These are phyloP conservation scores for Chrysocyon brachyurus DNA, from an alignment of 2,797 vertebrate genomes.

Conservation along the genomic window DNA sequence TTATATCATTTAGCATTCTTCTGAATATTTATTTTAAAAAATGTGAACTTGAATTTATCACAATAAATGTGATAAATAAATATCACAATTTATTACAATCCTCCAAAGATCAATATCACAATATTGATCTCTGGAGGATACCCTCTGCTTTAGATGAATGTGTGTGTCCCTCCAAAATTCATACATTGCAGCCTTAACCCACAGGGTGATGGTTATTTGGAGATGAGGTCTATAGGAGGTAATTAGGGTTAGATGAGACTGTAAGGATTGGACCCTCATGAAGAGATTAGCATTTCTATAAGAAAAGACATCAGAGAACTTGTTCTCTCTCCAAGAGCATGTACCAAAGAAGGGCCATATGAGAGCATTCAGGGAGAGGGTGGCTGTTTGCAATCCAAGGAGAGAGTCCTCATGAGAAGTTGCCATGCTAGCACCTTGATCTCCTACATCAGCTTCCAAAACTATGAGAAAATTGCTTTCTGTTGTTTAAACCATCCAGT, in stretches of 20 bases:
- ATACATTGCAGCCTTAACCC: neutral
- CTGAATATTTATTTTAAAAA: conserved; percentile 7
- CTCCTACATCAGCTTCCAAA: neutral
- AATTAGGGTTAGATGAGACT: neutral
- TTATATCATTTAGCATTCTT: conserved; percentile 14
- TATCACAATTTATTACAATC: too few species aligned
- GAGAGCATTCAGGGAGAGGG: neutral
- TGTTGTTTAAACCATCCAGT: neutral
- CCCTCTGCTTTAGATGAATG: neutral
- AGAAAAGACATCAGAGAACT: neutral
- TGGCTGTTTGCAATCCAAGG: neutral
- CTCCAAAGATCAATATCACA: neutral
- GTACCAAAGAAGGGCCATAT: neutral
- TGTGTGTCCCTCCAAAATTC: neutral
- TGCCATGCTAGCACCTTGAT: neutral
- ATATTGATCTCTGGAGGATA: neutral
- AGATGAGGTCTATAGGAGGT: neutral
- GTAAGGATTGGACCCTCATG: neutral
- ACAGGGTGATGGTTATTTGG: neutral
- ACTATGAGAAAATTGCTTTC: neutral
- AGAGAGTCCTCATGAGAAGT: neutral
- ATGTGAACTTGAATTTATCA: neutral
- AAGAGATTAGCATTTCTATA: neutral
- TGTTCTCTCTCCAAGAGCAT: neutral
- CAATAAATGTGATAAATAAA: neutral